Evolutionary conservation across 2,888 invertebrate species (phyloP), one percentile per base, ranked within the genome.

Genomic region (Dendrolimus houi): DNA sequence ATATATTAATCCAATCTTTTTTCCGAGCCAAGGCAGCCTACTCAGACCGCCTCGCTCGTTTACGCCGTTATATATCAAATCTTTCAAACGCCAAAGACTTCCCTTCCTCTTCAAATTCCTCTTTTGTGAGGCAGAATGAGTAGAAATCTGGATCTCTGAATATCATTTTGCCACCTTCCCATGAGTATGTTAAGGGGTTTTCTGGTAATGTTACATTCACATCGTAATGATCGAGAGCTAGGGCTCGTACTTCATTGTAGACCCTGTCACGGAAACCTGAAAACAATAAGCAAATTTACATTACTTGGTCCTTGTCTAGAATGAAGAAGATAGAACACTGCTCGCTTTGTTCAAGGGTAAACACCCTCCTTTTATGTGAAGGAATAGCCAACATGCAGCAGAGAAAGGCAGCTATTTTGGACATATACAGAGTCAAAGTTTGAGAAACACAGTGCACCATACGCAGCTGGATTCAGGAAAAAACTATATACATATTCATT

Each of bases 41-140:
- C 55, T 80, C 79, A 3, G 80, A 78, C 69, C 74, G 75, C 68
- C 80, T 81, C 69, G 79, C 87, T 83, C 87, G 85, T 59, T 86
- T 87, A 14, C 83, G 70, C 54, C 83, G 87, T 71, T 89, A 91
- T 69, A 92, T 87, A 68, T 92, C 92, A 63, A 92, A 92, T 63
- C 90, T 75, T 66, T 93, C 92, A 60, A 89, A 86, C 52, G 93
- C 93, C 17, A 92, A 78, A 1, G 85, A 64, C 59, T 89, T 91
- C 12, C 98, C 98, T 73, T 95, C 93, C 78, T 98, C 98, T 62
- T 98, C 97, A 79, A 97, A 99, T 69, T 98, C 96, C 65, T 96
- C 95, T 68, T 94, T 94, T 0, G 96, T 95, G 2, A 98, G 94
- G 61, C 95, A 87, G 67, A 93, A 91, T 0, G 92, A 93, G 62